Percentiles rank a stretch among this genome's conserved stretches.
Conservation (phyloP, 2,888 invertebrate species). For the Coelopa pilipes region DNA sequence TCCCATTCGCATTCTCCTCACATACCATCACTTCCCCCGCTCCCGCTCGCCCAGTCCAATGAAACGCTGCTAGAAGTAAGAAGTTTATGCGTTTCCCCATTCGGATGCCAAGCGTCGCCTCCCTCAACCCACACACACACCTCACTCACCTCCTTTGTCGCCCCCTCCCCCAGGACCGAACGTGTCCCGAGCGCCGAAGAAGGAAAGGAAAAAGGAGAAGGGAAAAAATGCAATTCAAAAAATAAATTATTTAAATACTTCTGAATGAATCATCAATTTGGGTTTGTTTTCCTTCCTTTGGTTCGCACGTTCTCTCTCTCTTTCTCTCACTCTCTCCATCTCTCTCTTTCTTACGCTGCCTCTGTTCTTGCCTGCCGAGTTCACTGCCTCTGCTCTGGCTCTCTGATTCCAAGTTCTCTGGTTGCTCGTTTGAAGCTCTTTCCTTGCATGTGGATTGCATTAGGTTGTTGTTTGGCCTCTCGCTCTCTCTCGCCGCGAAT, state of each 20-base stretch:
- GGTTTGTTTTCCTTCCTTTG: neutral
- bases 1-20: conserved; percentile 36
- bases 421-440: neutral
- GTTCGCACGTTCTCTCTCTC: neutral
- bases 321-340: neutral
- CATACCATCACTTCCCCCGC: conserved; percentile 2
- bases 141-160: neutral
- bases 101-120: conserved; percentile 9
- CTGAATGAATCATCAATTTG: conserved; percentile 47
- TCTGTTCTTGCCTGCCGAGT: no score
- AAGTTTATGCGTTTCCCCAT: conserved; percentile 29
- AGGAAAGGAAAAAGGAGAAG: conserved; percentile 7
- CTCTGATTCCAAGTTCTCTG: neutral
- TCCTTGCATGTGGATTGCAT: conserved; percentile 20
- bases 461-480: neutral
- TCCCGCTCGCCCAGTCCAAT: neutral
- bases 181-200: neutral
- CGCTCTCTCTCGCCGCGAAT: neutral
- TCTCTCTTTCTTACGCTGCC: neutral
- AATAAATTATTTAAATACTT: conserved; percentile 49
- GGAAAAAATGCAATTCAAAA: conserved; percentile 44
- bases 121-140: neutral
- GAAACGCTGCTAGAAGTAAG: neutral
- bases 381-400: no score
- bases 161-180: neutral